phyloP scores from a whole-genome alignment of 2,888 invertebrate species.

The Acleris cristana region DNA sequence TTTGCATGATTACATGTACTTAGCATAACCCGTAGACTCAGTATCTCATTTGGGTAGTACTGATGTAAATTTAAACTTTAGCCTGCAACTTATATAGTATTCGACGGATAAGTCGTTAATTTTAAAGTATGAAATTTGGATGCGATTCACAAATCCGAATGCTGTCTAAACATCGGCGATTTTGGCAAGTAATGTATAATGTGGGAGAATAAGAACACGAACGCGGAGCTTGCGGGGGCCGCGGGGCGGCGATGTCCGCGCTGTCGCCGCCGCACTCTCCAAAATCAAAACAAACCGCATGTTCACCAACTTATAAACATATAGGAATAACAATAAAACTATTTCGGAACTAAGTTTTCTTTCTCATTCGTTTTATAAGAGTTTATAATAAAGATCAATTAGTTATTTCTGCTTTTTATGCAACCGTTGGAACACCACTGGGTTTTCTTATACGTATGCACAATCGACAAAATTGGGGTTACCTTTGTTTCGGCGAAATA shows the following conservation, averaged over 20 bases:
- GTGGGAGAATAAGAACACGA: conserved; percentile 58
- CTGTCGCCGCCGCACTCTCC: conserved; percentile 56
- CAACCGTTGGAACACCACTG: no score
- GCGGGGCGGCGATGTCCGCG: conserved; percentile 62
- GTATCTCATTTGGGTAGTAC: conserved; percentile 1
- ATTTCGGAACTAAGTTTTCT: not conserved
- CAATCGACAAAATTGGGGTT: no score
- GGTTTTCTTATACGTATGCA: no score
- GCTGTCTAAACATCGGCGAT: conserved; percentile 51
- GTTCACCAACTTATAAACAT: conserved; percentile 47
- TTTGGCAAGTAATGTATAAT: conserved; percentile 53
- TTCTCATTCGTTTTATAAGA: not conserved
- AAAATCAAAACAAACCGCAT: conserved; percentile 54
- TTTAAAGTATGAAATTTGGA: conserved; percentile 31
- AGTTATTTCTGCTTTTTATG: no score
- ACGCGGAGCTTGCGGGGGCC: conserved; percentile 35
- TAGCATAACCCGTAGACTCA: not conserved
- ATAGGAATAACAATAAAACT: conserved; percentile 40
- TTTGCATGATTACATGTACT: conserved; percentile 15
- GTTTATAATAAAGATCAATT: not conserved
- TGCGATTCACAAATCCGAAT: conserved; percentile 24
- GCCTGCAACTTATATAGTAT: not conserved
- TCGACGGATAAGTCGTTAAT: conserved; percentile 3
- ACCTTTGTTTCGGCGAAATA: no score
- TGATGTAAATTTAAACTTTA: conserved; percentile 6